Evolutionary conservation across 2,888 invertebrate genomes (phyloP).

Genomic region (Dasypolia templi): DNA sequence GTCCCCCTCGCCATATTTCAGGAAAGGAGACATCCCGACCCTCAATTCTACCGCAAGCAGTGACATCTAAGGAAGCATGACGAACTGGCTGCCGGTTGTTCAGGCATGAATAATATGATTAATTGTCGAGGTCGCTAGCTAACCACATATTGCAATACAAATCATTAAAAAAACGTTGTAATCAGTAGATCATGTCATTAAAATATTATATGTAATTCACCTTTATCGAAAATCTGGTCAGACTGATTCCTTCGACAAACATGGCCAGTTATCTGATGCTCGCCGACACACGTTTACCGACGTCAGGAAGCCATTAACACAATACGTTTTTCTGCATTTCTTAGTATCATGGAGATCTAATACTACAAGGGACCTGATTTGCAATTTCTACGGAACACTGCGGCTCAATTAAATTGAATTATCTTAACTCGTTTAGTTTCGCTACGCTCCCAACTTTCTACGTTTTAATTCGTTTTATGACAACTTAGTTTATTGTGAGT

Average conservation of each 20-base stretch:
- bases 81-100: too few relatives aligned
- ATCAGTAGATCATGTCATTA: too few relatives aligned
- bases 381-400: constrained; percentile 60
- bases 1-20: too few relatives aligned
- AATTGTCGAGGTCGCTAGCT: too few relatives aligned
- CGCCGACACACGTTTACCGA: neutral
- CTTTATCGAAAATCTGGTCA: neutral
- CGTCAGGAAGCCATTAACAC: constrained; percentile 26
- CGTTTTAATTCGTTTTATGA: constrained; percentile 36
- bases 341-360: constrained; percentile 41
- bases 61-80: too few relatives aligned
- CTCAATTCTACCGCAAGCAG: too few relatives aligned
- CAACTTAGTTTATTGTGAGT: constrained; percentile 18
- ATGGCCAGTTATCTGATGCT: constrained; percentile 2
- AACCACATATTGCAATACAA: too few relatives aligned
- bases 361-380: constrained; percentile 57
- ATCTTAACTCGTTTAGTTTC: constrained; percentile 53
- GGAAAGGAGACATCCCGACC: too few relatives aligned
- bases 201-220: too few relatives aligned
- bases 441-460: constrained; percentile 46
- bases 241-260: neutral
- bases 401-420: constrained; percentile 55
- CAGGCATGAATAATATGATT: too few relatives aligned
- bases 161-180: too few relatives aligned
- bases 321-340: constrained; percentile 44